Evolutionary conservation across 2,888 invertebrate genomes (phyloP).

Genomic region (Xylota segnis): DNA sequence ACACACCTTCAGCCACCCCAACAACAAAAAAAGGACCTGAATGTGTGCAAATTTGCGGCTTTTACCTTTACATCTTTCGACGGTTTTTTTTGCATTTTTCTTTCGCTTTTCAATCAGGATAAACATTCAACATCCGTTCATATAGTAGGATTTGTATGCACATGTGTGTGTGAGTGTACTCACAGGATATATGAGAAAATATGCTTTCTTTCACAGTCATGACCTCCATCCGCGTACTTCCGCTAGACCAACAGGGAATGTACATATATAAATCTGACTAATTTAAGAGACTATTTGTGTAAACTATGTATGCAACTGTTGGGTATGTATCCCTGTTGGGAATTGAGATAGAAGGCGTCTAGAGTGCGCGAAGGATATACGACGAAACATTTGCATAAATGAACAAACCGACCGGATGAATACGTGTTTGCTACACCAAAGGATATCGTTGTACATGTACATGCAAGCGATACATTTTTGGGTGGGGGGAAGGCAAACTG

Average conservation of each 20-base stretch:
- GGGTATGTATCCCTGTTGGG: background rate
- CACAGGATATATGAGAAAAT: slow-evolving; percentile 6
- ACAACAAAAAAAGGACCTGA: background rate
- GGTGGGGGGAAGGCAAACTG: background rate
- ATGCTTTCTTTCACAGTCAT: slow-evolving; percentile 13
- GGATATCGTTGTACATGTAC: slow-evolving; percentile 2
- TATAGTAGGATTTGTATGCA: slow-evolving; percentile 11
- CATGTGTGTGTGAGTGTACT: background rate
- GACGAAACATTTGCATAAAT: slow-evolving; percentile 60
- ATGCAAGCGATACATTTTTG: slow-evolving; percentile 11
- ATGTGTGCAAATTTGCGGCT: slow-evolving; percentile 10
- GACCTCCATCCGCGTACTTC: slow-evolving; percentile 29
- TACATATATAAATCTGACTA: slow-evolving; percentile 51
- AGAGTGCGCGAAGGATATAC: slow-evolving; percentile 4
- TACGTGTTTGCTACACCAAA: slow-evolving; percentile 9
- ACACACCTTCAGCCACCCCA: background rate
- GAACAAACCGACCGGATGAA: slow-evolving; percentile 53
- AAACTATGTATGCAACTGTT: slow-evolving; percentile 30
- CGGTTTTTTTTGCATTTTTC: background rate
- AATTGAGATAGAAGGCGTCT: background rate
- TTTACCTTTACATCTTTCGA: background rate
- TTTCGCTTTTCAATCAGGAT: slow-evolving; percentile 40
- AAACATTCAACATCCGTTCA: slow-evolving; percentile 27
- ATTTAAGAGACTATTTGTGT: slow-evolving; percentile 42
- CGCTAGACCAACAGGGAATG: slow-evolving; percentile 34